Percentiles rank a stretch among this genome's conserved stretches.
phyloP scores from a whole-genome alignment of 1,140 invertebrate species.

The Drosophila guanche region DNA sequence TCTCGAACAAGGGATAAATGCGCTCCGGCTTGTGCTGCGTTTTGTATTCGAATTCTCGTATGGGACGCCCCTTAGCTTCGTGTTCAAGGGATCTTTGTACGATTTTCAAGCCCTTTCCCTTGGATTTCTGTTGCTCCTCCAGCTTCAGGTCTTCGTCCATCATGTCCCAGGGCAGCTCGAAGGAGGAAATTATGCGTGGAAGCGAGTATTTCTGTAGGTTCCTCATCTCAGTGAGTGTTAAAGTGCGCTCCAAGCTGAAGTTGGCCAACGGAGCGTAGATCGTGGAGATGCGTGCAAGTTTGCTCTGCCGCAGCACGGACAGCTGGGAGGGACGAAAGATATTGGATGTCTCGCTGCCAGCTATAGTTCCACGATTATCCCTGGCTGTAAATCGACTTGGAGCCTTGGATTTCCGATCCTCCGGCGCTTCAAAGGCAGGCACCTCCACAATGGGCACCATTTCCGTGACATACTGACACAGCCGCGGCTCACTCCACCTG shows the following conservation, averaged over 20 bases:
- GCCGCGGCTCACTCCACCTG: constrained; percentile 56
- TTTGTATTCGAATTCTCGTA: constrained; percentile 37
- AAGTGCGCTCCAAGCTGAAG: constrained; percentile 28
- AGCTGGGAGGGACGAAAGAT: constrained; percentile 55
- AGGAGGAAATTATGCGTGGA: constrained; percentile 66
- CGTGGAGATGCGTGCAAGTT: fast-evolving
- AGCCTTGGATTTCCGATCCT: neutral
- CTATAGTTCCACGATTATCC: fast-evolving
- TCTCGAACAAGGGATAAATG: constrained; percentile 44
- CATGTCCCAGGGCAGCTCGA: constrained; percentile 63
- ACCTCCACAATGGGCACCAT: neutral
- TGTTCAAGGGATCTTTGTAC: neutral
- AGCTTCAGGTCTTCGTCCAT: constrained; percentile 35
- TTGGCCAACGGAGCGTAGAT: constrained; percentile 17
- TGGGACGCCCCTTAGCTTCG: constrained; percentile 10
- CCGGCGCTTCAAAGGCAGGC: neutral
- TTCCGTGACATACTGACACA: constrained; percentile 55
- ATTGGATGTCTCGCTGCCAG: neutral
- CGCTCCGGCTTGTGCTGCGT: constrained; percentile 56
- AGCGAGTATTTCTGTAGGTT: constrained; percentile 38
- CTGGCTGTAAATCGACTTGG: neutral
- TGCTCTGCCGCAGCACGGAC: constrained; percentile 19
- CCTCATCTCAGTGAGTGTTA: constrained; percentile 39
- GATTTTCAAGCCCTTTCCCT: constrained; percentile 9
- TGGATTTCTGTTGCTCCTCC: neutral